Conservation (phyloP, 2,888 invertebrate species). For the Octodonta nipae region DNA sequence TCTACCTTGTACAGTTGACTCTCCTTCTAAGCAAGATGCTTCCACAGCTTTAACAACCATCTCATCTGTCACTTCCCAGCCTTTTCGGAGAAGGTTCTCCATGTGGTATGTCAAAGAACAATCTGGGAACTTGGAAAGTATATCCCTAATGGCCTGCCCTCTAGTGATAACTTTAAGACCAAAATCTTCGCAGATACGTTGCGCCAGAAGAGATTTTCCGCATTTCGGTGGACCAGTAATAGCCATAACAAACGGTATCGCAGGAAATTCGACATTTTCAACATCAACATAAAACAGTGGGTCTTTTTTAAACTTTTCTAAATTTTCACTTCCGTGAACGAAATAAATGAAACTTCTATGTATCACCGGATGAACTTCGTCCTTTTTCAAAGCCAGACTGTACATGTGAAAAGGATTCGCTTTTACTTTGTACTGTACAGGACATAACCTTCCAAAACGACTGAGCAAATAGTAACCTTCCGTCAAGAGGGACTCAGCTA, state of each 20-base stretch:
- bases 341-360: slow-evolving; percentile 49
- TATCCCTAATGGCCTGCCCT: slow-evolving; percentile 41
- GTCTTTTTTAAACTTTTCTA: slow-evolving; percentile 40
- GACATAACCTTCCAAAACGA: slow-evolving; percentile 50
- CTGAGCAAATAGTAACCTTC: slow-evolving; percentile 49
- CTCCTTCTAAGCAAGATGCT: slow-evolving; percentile 39
- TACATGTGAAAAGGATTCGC: slow-evolving; percentile 40
- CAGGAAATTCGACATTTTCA: slow-evolving; percentile 35
- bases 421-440: slow-evolving; percentile 45
- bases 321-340: slow-evolving; percentile 37
- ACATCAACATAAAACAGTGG: slow-evolving; percentile 44
- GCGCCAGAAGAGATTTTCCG: slow-evolving; percentile 45
- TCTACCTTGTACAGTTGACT: too few species aligned
- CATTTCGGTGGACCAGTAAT: slow-evolving; percentile 50
- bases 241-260: slow-evolving; percentile 41
- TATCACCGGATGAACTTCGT: slow-evolving; percentile 41
- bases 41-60: slow-evolving; percentile 42
- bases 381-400: slow-evolving; percentile 33
- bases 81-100: slow-evolving; percentile 31
- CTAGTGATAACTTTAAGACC: slow-evolving; percentile 43
- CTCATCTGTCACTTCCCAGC: slow-evolving; percentile 36
- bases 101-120: slow-evolving; percentile 39
- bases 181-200: slow-evolving; percentile 40
- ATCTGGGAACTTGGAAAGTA: slow-evolving; percentile 39
- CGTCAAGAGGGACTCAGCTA: slow-evolving; percentile 43